Base-by-base conservation (phyloP, 2,888 invertebrate species). In the Conchocele bisecta region DNA sequence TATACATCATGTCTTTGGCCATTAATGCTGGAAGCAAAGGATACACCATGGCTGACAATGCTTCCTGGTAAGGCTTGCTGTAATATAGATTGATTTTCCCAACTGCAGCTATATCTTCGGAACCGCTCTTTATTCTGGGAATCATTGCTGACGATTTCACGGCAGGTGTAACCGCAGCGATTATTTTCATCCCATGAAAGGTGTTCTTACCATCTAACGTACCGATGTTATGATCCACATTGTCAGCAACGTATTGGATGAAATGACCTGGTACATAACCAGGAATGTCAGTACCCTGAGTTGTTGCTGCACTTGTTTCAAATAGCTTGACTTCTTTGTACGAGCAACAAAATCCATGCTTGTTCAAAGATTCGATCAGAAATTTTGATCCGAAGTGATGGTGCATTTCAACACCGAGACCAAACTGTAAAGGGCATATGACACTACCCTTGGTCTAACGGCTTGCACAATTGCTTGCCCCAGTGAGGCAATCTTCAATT, bases 101-200 rank as follows among this genome's bases (percentile, higher is more conserved):
- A 31, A 42, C 24, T 17, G 53, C 26, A 9, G 3, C 22, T 13
- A 72, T 24, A 9, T 77, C 67, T 20, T 65, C 60, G 15, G 22
- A 37, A 20, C 39, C 41, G 11, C 68, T 51, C 26, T 7, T 57
- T 24, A 51, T 33, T 33, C 79, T 58, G 31, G 60, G 63, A 7
- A 79, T 37, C 4, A 26, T 20, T 24, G 17, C 26, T n/a, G 3
- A 22, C 26, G 29, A 24, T 11, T 44, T 11, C 1, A 24, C 20
- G 17, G 56, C 68, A 24, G 83, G 84, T 31, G 81, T 80, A 15
- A 78, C 51, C 13, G 59, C 50, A 13, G 79, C 79, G 22, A 84
- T 83, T n/a, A 83, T 80, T 3, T 81, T 80, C 80, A 85, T 83
- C 3, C 80, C 81, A 68, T 79, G 83, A 39, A 84, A 83, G n/a